A percentile compares a stretch with the other conserved stretches of the same genome.
phyloP scores from a whole-genome alignment of 1,140 invertebrate genomes.

The Dufourea novaeangliae region DNA sequence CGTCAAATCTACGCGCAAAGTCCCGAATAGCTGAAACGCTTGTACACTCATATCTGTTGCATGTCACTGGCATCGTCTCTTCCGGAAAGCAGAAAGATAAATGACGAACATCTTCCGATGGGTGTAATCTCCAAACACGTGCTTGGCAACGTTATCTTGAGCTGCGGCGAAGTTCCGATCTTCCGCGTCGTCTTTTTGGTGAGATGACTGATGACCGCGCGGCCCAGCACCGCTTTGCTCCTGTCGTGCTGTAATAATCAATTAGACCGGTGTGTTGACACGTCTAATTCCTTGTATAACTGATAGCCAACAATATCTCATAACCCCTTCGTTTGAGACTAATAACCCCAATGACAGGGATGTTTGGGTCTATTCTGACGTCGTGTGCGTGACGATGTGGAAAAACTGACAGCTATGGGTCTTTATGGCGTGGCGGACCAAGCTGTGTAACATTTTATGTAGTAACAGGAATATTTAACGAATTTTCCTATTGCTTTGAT shows the following conservation, averaged over 20 bases:
- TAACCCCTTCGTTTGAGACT: conserved; percentile 55
- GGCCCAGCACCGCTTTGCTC: conserved; percentile 35
- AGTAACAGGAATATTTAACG: too few relatives aligned
- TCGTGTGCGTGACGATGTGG: background rate
- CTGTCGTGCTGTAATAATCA: conserved; percentile 68
- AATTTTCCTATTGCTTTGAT: too few relatives aligned
- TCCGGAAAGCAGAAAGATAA: conserved; percentile 31
- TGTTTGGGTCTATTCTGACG: conserved; percentile 41
- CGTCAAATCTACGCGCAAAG: background rate
- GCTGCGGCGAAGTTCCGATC: background rate
- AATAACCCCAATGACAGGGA: conserved; percentile 40
- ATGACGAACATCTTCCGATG: conserved; percentile 35
- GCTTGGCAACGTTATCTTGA: conserved; percentile 43
- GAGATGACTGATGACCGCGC: conserved; percentile 63
- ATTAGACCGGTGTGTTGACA: conserved; percentile 63
- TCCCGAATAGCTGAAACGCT: background rate
- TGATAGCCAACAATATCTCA: conserved; percentile 42
- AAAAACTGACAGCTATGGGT: background rate
- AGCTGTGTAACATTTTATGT: too few relatives aligned
- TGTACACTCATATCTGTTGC: conserved; percentile 35
- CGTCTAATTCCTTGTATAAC: conserved; percentile 63
- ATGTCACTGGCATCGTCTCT: conserved; percentile 25
- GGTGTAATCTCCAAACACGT: conserved; percentile 42
- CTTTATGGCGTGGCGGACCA: too few relatives aligned
- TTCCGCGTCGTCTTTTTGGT: conserved; percentile 5